These are phyloP conservation scores for Chanos chanos DNA, from an alignment of 2,797 vertebrate genomes.

Conservation along the genomic window DNA sequence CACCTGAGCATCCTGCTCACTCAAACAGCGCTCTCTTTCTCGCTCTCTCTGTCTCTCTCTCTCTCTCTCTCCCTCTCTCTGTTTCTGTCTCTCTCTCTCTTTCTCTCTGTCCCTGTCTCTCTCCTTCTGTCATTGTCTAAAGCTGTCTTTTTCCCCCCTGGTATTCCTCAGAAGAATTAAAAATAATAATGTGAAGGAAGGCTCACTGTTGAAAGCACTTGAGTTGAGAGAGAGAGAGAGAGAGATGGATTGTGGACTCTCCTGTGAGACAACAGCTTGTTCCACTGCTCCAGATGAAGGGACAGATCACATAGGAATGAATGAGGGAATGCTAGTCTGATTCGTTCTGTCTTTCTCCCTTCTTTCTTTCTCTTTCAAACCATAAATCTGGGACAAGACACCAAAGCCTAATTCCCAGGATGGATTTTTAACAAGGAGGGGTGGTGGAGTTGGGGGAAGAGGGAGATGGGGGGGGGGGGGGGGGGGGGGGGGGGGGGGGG, in stretches of 20 bases:
- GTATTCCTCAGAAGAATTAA: constrained; percentile 40
- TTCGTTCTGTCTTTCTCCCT: constrained; percentile 11
- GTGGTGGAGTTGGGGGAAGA: constrained; percentile 15
- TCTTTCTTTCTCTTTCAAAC: constrained; percentile 18
- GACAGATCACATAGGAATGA: constrained; percentile 19
- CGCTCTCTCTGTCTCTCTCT: constrained; percentile 11
- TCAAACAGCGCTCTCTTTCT: constrained; percentile 40
- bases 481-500: too few relatives aligned
- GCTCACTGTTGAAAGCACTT: constrained; percentile 28
- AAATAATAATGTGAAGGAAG: constrained; percentile 45
- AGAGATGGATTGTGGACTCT: constrained; percentile 12
- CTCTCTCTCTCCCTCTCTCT: constrained; percentile 18
- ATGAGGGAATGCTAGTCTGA: constrained; percentile 19
- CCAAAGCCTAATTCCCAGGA: constrained; percentile 37
- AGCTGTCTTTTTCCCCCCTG: constrained; percentile 15
- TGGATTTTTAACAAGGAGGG: constrained; percentile 46
- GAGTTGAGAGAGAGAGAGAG: constrained; percentile 22
- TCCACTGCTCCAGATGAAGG: constrained; percentile 19
- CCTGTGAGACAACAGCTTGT: background rate
- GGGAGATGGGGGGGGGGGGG: constrained; percentile 20
- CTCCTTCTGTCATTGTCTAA: constrained; percentile 18
- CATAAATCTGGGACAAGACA: constrained; percentile 33
- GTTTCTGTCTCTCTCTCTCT: constrained; percentile 19
- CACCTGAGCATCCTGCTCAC: constrained; percentile 38
- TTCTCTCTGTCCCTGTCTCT: too few relatives aligned